These are phyloP conservation scores for Loxodonta africana DNA, from an alignment of 2,113 vertebrate genomes.

Conservation along the genomic window DNA sequence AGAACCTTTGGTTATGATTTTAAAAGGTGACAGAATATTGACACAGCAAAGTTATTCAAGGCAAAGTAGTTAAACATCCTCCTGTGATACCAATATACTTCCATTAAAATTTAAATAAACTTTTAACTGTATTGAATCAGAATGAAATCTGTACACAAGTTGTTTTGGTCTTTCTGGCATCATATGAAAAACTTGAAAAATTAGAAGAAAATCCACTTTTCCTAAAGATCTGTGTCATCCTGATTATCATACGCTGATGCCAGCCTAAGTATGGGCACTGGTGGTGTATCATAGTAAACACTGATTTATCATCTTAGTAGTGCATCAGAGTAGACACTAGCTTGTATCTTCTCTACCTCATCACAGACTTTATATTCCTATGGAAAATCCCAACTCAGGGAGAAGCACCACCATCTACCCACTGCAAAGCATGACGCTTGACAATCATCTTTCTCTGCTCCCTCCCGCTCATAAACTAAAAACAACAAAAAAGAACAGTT, in stretches of 20 bases:
- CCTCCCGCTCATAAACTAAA: neutral
- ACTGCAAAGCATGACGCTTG: neutral
- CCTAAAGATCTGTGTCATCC: neutral
- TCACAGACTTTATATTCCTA: neutral
- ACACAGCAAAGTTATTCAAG: conserved; percentile 64
- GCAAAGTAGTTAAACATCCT: conserved; percentile 56
- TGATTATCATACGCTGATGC: neutral
- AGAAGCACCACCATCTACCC: neutral
- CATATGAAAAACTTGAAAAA: conserved; percentile 37
- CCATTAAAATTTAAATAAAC: conserved; percentile 76
- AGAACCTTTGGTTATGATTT: conserved; percentile 67
- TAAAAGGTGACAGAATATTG: conserved; percentile 59
- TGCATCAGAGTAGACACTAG: neutral
- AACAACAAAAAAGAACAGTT: neutral
- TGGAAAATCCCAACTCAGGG: neutral
- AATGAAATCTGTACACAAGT: conserved; percentile 50
- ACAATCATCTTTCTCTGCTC: neutral
- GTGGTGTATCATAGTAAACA: neutral
- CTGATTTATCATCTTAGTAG: neutral
- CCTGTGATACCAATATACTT: conserved; percentile 70
- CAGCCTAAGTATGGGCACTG: neutral
- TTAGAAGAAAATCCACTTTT: neutral
- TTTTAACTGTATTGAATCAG: conserved; percentile 66
- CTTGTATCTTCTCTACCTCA: neutral
- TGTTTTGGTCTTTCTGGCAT: conserved; percentile 57